Evolutionary conservation across 2,797 vertebrate genomes (phyloP).

Genomic region (Taeniopygia guttata): DNA sequence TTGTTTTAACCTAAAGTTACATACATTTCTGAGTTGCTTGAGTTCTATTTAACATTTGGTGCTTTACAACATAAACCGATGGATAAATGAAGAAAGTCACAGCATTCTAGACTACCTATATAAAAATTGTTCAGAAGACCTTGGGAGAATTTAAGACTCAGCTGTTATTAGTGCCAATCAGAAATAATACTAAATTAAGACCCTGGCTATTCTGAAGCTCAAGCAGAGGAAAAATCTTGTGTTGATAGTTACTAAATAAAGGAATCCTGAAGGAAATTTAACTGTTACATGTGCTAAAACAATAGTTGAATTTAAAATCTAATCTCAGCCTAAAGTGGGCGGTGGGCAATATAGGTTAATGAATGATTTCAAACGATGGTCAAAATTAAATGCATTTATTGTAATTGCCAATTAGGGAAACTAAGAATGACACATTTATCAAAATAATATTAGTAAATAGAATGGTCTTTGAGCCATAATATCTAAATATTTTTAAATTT

Average conservation of each 20-base stretch:
- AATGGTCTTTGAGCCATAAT: not conserved
- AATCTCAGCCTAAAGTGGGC: not conserved
- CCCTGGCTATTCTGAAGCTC: not conserved
- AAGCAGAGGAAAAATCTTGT: not conserved
- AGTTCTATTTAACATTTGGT: not conserved
- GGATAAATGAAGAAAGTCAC: not conserved
- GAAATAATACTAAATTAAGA: not conserved
- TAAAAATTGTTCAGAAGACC: not conserved
- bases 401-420: not conserved
- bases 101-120: not conserved
- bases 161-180: not conserved
- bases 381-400: not conserved
- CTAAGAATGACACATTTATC: not conserved
- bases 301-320: not conserved
- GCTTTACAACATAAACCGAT: not conserved
- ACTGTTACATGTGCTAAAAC: not conserved
- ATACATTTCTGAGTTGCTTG: not conserved
- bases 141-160: not conserved
- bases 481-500: not conserved
- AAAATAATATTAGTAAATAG: not conserved
- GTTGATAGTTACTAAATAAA: not conserved
- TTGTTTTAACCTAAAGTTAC: not conserved
- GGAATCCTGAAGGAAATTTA: not conserved
- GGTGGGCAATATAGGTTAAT: not conserved
- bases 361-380: not conserved